These are phyloP conservation scores for Amblyraja radiata DNA, from an alignment of 2,797 vertebrate genomes.

Conservation along the genomic window DNA sequence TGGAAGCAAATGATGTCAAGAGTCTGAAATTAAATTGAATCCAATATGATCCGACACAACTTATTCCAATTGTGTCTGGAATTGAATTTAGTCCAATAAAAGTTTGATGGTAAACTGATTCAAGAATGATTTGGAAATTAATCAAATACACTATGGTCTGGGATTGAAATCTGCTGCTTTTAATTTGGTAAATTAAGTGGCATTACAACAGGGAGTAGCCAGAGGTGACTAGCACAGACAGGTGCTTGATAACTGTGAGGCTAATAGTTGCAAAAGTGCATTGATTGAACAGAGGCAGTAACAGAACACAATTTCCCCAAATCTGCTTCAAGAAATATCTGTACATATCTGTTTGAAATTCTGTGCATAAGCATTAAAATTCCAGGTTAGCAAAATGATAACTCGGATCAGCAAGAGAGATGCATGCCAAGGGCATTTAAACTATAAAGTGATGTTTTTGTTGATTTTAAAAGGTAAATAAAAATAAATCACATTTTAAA, in stretches of 20 bases:
- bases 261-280: neutral
- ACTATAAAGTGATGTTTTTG: neutral
- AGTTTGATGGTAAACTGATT: slow-evolving; percentile 25
- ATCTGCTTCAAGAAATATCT: neutral
- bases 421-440: neutral
- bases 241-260: neutral
- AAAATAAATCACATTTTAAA: neutral
- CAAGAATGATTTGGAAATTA: slow-evolving; percentile 31
- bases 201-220: neutral
- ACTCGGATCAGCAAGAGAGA: neutral
- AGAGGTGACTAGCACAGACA: slow-evolving; percentile 8
- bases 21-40: slow-evolving; percentile 34
- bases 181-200: slow-evolving; percentile 4
- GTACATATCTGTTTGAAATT: neutral
- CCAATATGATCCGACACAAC: slow-evolving; percentile 17
- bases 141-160: slow-evolving; percentile 6
- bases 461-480: neutral
- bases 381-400: neutral
- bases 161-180: neutral
- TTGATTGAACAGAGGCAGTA: neutral
- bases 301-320: neutral
- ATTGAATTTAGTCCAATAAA: slow-evolving; percentile 27
- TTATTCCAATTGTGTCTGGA: slow-evolving; percentile 25
- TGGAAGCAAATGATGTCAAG: slow-evolving; percentile 33
- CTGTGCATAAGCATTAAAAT: neutral